These are phyloP conservation scores for Hirtodrosophila duncani DNA, from an alignment of 2,888 invertebrate genomes.

Conservation along the genomic window DNA sequence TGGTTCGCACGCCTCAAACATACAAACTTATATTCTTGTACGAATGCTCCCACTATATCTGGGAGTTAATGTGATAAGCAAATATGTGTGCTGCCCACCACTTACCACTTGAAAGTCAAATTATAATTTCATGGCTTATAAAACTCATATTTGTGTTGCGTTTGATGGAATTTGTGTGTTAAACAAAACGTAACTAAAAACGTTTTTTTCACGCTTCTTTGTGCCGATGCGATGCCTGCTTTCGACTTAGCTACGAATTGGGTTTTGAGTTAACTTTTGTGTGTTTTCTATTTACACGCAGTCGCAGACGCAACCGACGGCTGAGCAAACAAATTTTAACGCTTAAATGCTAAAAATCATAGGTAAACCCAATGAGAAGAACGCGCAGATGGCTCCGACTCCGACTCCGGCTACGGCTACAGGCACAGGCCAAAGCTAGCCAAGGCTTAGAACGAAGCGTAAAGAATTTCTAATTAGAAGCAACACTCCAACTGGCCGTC, in stretches of 20 bases:
- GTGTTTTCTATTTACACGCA: conserved; percentile 61
- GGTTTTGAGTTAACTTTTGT: conserved; percentile 20
- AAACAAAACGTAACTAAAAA: conserved; percentile 72
- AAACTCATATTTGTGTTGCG: conserved; percentile 66
- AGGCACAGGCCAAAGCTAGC: too few relatives aligned
- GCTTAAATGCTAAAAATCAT: conserved; percentile 71
- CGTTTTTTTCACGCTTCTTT: conserved; percentile 69
- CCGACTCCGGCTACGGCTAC: conserved; percentile 11
- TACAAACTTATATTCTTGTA: conserved; percentile 4
- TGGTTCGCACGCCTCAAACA: conserved; percentile 60
- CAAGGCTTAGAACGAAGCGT: conserved; percentile 49
- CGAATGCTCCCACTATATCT: background rate
- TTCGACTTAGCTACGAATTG: conserved; percentile 29
- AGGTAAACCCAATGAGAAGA: conserved; percentile 12
- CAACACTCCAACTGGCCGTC: conserved; percentile 50
- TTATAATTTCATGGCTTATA: conserved; percentile 72
- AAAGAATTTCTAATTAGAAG: conserved; percentile 71
- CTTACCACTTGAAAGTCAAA: conserved; percentile 67
- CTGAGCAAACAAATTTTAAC: conserved; percentile 66
- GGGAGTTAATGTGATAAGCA: conserved; percentile 61
- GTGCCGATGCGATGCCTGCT: conserved; percentile 37
- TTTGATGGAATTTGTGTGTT: conserved; percentile 64
- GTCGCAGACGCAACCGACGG: conserved; percentile 24
- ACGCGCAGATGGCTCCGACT: background rate
- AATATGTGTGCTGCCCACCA: conserved; percentile 48